A percentile compares a stretch with the other conserved stretches of the same genome.
phyloP scores from a whole-genome alignment of 1,140 invertebrate species.

The Ips nitidus region DNA sequence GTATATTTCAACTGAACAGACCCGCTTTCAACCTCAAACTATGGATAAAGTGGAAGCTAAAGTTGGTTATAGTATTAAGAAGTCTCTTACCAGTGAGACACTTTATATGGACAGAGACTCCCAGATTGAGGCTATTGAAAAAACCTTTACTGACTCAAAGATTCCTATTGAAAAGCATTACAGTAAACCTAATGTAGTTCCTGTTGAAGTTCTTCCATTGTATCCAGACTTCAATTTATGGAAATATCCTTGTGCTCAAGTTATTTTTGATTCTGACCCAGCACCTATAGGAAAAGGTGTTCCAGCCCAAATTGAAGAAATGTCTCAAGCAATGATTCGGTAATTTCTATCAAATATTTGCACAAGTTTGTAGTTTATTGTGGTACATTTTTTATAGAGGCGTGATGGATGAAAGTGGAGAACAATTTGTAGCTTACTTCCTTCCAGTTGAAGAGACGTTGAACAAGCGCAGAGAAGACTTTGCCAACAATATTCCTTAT shows the following conservation, averaged over 20 bases:
- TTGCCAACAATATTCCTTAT: slow-evolving; percentile 77
- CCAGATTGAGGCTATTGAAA: slow-evolving; percentile 97
- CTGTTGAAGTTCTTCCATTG: slow-evolving; percentile 86
- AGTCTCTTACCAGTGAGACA: slow-evolving; percentile 91
- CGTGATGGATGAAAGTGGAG: slow-evolving; percentile 97
- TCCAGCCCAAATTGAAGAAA: slow-evolving; percentile 89
- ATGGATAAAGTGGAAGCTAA: slow-evolving; percentile 97
- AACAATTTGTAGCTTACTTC: slow-evolving; percentile 99
- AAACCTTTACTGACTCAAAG: slow-evolving; percentile 94
- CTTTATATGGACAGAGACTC: slow-evolving; percentile 96
- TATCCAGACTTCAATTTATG: slow-evolving; percentile 96
- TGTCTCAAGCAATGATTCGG: slow-evolving; percentile 99
- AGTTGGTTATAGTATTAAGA: slow-evolving; percentile 97
- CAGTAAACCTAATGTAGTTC: slow-evolving; percentile 89
- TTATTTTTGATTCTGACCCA: slow-evolving; percentile 98
- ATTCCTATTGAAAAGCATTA: slow-evolving; percentile 88
- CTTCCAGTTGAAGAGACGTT: slow-evolving; percentile 92
- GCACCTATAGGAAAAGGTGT: slow-evolving; percentile 79
- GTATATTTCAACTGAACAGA: slow-evolving; percentile 98
- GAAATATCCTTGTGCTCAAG: slow-evolving; percentile 97
- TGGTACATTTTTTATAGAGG: slow-evolving; percentile 62
- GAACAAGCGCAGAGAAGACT: slow-evolving; percentile 81
- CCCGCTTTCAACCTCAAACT: slow-evolving; percentile 91
- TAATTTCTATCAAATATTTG: slow-evolving; percentile 42
- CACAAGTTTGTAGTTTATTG: not conserved